Evolutionary conservation across 2,113 vertebrate species (phyloP).

Genomic region (Tenrec ecaudatus): DNA sequence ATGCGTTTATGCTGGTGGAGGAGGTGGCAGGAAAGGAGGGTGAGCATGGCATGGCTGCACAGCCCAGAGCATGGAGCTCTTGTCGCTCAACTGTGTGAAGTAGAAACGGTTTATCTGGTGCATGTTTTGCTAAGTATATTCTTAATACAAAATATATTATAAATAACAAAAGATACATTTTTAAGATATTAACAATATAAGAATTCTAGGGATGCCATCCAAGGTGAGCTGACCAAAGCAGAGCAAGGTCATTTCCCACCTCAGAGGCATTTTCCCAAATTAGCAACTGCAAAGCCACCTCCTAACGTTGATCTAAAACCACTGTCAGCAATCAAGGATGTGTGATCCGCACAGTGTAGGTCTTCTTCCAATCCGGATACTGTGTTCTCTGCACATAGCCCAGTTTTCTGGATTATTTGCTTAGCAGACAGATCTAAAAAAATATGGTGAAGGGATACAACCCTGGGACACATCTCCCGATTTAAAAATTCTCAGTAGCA

Average conservation of each 20-base stretch:
- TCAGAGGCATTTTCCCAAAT: not conserved
- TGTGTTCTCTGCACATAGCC: no score
- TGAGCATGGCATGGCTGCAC: not conserved
- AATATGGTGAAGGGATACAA: no score
- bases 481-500: no score
- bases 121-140: not conserved
- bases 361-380: no score
- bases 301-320: not conserved
- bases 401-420: no score
- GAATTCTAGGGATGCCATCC: not conserved
- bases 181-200: not conserved
- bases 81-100: not conserved
- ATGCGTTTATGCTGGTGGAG: not conserved
- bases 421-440: no score
- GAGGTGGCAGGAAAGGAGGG: not conserved
- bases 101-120: not conserved
- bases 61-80: not conserved
- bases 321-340: not conserved
- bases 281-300: not conserved
- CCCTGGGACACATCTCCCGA: no score
- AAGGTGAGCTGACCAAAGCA: slow-evolving; percentile 4
- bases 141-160: not conserved
- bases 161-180: not conserved
- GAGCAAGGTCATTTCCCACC: not conserved
- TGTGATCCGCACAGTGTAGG: not conserved